Evolutionary conservation across 2,797 vertebrate genomes (phyloP), one percentile per base, ranked within the genome.

Genomic region (Sternarchorhynchus goeldii): DNA sequence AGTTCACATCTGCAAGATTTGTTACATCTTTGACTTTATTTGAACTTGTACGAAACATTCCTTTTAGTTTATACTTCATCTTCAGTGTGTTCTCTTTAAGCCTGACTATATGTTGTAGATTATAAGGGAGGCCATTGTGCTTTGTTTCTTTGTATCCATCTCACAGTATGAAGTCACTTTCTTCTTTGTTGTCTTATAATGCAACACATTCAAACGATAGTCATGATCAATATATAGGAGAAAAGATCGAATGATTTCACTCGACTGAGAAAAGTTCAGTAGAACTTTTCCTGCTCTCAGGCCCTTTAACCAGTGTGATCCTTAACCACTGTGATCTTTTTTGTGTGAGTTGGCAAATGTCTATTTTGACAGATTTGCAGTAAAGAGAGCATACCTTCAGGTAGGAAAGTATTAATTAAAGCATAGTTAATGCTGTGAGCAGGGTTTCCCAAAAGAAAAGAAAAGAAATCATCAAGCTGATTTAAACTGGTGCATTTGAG

Each of bases 11-110:
- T 4, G 53, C 55, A 67, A 69, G 73, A 79, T 81, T 72, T 81
- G 79, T 84, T 81, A 79, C 76, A 64, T 60, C 8, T 76, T 81
- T 80, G 66, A 79, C 78, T 77, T 77, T 18, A 53, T 70, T 55
- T 62, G 57, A 71, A 72, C 70, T 63, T 59, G 57, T 58, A 36
- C 58, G 65, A 58, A 57, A 65, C 72, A 79, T 34, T 68, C 59
- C 77, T 8, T 3, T 32, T 75, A 73, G 81, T 66, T 31, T 67
- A 57, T 17, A 57, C 21, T 64, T 77, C 62, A 71, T 63, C 67
- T 64, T 25, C 55, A 69, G 36, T 59, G 20, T 20, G 25, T 39
- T 67, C 2, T 14, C 69, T 59, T 56, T 39, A 32, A 81, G 32
- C 20, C 50, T 70, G 68, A 57, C 68, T 34, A 29, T 6, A 12